These are phyloP conservation scores for Anodontia alba DNA, from an alignment of 2,888 invertebrate genomes.

Conservation along the genomic window DNA sequence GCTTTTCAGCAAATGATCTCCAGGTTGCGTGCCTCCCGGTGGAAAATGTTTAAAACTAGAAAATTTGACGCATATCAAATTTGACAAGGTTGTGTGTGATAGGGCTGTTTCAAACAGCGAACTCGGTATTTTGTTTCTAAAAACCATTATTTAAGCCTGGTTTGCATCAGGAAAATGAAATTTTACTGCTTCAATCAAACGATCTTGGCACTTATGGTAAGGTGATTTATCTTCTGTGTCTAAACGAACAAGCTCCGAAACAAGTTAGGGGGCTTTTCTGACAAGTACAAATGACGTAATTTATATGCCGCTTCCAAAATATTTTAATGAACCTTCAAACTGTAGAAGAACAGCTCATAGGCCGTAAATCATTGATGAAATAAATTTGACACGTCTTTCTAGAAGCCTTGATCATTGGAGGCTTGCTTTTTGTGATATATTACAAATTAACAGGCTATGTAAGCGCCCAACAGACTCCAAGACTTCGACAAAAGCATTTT, in stretches of 20 bases:
- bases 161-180: slow-evolving; percentile 68
- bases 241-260: slow-evolving; percentile 47
- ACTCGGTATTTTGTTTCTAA: slow-evolving; percentile 62
- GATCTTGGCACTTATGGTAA: slow-evolving; percentile 59
- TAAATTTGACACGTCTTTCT: slow-evolving; percentile 65
- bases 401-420: slow-evolving; percentile 59
- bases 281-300: slow-evolving; percentile 68
- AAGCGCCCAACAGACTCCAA: slow-evolving; percentile 60
- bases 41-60: neutral
- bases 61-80: slow-evolving; percentile 57
- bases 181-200: slow-evolving; percentile 68
- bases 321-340: slow-evolving; percentile 65
- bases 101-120: slow-evolving; percentile 56
- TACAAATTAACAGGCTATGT: slow-evolving; percentile 66
- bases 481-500: slow-evolving; percentile 61
- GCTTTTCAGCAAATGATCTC: neutral
- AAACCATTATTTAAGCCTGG: slow-evolving; percentile 66
- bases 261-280: slow-evolving; percentile 48
- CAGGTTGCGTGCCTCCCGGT: slow-evolving; percentile 11
- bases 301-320: slow-evolving; percentile 64
- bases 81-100: slow-evolving; percentile 59
- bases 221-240: slow-evolving; percentile 63
- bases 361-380: slow-evolving; percentile 59
- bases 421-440: slow-evolving; percentile 65
- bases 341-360: slow-evolving; percentile 50